These are phyloP conservation scores for Sepiola atlantica DNA, from an alignment of 2,888 invertebrate species.

Conservation along the genomic window DNA sequence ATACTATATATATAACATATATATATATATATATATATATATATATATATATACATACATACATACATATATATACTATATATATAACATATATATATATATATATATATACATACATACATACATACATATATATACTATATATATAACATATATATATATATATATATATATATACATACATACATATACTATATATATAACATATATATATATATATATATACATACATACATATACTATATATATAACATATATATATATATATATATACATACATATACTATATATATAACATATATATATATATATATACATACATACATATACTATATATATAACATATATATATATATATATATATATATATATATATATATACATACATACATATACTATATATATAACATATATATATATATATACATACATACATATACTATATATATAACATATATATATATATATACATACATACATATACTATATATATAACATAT, in stretches of 20 bases:
- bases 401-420: conserved; percentile 49
- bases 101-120: too few relatives aligned
- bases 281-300: too few relatives aligned
- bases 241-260: too few relatives aligned
- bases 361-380: not conserved
- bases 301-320: too few relatives aligned
- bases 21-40: not conserved
- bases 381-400: conserved; percentile 39
- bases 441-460: too few relatives aligned
- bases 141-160: not conserved
- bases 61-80: too few relatives aligned
- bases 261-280: too few relatives aligned
- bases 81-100: not conserved
- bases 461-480: too few relatives aligned
- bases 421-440: too few relatives aligned
- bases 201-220: not conserved
- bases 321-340: too few relatives aligned
- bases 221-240: not conserved
- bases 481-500: not conserved
- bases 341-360: not conserved
- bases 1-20: too few relatives aligned
- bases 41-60: not conserved
- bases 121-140: not conserved
- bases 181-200: not conserved
- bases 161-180: too few relatives aligned